Evolutionary conservation across 2,797 vertebrate genomes (phyloP).

Genomic region (Rhinatrema bivittatum): DNA sequence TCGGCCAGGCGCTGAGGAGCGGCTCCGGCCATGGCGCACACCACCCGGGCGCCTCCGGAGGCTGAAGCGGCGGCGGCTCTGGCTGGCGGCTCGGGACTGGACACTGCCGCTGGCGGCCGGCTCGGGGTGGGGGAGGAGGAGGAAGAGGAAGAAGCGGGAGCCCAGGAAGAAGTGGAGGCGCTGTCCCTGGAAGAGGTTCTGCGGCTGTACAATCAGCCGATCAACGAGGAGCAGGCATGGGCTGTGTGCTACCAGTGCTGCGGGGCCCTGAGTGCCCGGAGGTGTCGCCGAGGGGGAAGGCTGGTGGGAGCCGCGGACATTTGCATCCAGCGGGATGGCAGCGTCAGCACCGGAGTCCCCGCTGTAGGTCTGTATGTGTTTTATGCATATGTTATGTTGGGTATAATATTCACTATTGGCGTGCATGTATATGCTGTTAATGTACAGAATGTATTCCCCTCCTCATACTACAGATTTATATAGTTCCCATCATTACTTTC

Average conservation of each 20-base stretch:
- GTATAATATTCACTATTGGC: too few species aligned
- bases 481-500: too few species aligned
- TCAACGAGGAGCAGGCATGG: constrained; percentile 97
- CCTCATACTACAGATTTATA: too few species aligned
- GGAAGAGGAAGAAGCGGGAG: constrained; percentile 37
- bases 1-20: neutral
- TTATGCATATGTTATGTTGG: too few species aligned
- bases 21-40: constrained; percentile 50
- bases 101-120: constrained; percentile 31
- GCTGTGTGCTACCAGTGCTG: constrained; percentile 93
- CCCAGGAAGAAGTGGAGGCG: constrained; percentile 44
- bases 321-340: constrained; percentile 70
- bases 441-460: too few species aligned
- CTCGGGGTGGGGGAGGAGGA: constrained; percentile 30
- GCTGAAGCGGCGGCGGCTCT: constrained; percentile 42
- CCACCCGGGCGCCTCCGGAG: constrained; percentile 57
- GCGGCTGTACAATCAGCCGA: constrained; percentile 82
- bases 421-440: too few species aligned
- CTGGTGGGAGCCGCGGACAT: constrained; percentile 61
- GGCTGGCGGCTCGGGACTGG: constrained; percentile 30
- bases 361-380: too few species aligned
- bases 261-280: constrained; percentile 50
- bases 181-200: constrained; percentile 82
- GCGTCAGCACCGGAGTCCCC: constrained; percentile 42
- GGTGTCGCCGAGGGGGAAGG: constrained; percentile 17